A percentile compares a stretch with the other conserved stretches of the same genome.
Evolutionary conservation across 2,797 vertebrate species (phyloP).

Genomic region (Bufotes viridis): DNA sequence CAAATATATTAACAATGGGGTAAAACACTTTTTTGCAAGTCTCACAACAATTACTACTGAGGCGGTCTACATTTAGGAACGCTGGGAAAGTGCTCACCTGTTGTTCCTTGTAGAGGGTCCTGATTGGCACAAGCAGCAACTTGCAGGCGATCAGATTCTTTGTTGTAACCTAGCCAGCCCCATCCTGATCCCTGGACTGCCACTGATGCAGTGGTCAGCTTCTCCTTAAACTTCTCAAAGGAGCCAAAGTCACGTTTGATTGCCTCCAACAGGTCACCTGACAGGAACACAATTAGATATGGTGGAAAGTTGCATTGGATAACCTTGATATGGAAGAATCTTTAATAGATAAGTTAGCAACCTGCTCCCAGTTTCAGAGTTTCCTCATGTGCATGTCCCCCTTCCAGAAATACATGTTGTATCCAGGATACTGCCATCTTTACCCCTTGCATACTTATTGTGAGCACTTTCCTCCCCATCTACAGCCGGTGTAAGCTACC

Average conservation of each 20-base stretch:
- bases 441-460: too few species aligned
- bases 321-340: too few species aligned
- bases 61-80: neutral
- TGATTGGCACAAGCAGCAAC: slow-evolving; percentile 91
- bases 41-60: neutral
- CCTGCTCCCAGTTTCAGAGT: too few species aligned
- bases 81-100: slow-evolving; percentile 76
- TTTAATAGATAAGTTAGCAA: too few species aligned
- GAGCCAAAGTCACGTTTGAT: slow-evolving; percentile 96
- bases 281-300: neutral
- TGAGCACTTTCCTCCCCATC: too few species aligned
- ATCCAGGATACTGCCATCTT: too few species aligned
- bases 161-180: slow-evolving; percentile 96
- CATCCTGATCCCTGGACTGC: slow-evolving; percentile 97
- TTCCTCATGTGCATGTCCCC: too few species aligned
- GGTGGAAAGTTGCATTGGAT: neutral
- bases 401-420: too few species aligned
- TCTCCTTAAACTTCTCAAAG: slow-evolving; percentile 92
- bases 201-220: slow-evolving; percentile 85
- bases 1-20: too few species aligned
- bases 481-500: too few species aligned
- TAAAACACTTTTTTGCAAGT: neutral
- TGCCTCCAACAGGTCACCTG: slow-evolving; percentile 91
- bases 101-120: slow-evolving; percentile 94
- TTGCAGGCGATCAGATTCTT: slow-evolving; percentile 83